phyloP scores from a whole-genome alignment of 2,888 invertebrate genomes.

The Spisula subtruncata region DNA sequence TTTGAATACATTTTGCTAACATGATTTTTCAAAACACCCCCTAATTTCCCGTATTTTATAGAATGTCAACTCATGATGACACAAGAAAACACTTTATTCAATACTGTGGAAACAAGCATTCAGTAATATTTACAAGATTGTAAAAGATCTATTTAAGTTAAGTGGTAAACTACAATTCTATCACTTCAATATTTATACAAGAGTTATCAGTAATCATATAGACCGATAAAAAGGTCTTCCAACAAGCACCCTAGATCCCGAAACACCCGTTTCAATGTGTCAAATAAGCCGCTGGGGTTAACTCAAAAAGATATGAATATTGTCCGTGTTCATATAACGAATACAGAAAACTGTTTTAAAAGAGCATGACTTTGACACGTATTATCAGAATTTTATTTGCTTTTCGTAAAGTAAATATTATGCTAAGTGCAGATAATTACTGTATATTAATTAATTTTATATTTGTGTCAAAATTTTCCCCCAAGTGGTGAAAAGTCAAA shows the following conservation, averaged over 20 bases:
- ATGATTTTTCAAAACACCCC: background rate
- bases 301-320: background rate
- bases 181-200: slow-evolving; percentile 37
- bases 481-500: background rate
- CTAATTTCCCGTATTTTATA: background rate
- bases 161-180: slow-evolving; percentile 33
- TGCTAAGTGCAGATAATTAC: slow-evolving; percentile 11
- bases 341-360: background rate
- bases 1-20: background rate
- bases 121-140: slow-evolving; percentile 35
- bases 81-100: slow-evolving; percentile 32
- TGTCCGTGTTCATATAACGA: background rate
- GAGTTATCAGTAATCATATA: slow-evolving; percentile 30
- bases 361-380: slow-evolving; percentile 16
- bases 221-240: slow-evolving; percentile 20
- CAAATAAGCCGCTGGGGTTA: slow-evolving; percentile 31
- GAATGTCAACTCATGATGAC: background rate
- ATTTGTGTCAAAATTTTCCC: background rate
- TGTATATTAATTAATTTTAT: slow-evolving; percentile 23
- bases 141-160: slow-evolving; percentile 47
- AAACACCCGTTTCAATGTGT: slow-evolving; percentile 29
- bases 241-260: slow-evolving; percentile 1
- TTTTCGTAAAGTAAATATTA: slow-evolving; percentile 31
- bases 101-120: slow-evolving; percentile 25
- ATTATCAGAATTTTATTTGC: slow-evolving; percentile 35